Evolutionary conservation across 30 jellyfish, hydroid and myxozoan genomes (phyloP), one percentile per base, ranked within the genome.

Genomic region (Cassiopea xamachana): DNA sequence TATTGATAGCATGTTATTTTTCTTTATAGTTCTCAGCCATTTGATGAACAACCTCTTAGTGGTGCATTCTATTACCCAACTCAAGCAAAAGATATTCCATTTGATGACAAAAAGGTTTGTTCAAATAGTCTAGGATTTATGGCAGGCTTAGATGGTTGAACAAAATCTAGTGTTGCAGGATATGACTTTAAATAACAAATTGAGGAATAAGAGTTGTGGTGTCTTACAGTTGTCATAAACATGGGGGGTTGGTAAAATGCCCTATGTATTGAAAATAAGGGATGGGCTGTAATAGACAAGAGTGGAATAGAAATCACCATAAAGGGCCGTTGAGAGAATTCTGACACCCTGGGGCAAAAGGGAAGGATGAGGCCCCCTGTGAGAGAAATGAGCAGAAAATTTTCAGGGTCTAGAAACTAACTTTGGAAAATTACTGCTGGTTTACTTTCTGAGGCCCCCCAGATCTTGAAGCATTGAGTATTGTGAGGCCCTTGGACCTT

Each of bases 41-140:
- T 88, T 71, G 71, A 27, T 16, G 84, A 70, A 69, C 75, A 69
- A 15, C 90, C 82, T 0, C 86, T 82, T 39, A 85, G 18, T 46
- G 55, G 43, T 49, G 95, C 95, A 9, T 88, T 67, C 71, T 88
- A 88, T 64, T 59, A 88, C 68, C 95, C 95, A 5, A 88, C 95
- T 1, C 80, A 60, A 49, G 76, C 95, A 7, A 88, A 59, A 58
- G 80, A 79, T 17, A 46, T 88, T 3, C 60, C 77, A 12, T 88
- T 78, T 67, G 86, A 88, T 43, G 95, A 79, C 75, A 67, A 71
- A 59, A 88, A 67, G 90, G 95, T 84, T 62, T 19, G 75, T 48
- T 81, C 17, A 47, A 44, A 69, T 6, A 39, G 9, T 69, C 79
- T 69, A 16, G 19, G 12, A 59, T 64, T 64, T 0, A 5, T 64